These are phyloP conservation scores for Lycocerus yunnanus DNA, from an alignment of 2,888 invertebrate species.

Conservation along the genomic window DNA sequence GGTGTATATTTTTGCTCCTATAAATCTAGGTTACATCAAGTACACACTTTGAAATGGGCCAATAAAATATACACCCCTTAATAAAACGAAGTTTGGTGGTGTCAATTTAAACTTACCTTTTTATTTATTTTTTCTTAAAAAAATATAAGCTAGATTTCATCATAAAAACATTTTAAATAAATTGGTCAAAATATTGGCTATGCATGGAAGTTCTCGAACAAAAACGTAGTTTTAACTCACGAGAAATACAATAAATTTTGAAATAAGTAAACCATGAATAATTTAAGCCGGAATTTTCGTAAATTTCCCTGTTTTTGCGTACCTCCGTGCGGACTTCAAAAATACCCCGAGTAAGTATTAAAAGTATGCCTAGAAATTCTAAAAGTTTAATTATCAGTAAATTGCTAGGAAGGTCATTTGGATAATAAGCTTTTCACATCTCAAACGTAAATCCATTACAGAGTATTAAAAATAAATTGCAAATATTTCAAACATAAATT, in stretches of 20 bases:
- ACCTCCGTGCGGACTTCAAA: not conserved
- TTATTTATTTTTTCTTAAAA: not conserved
- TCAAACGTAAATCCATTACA: not conserved
- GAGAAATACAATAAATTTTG: not conserved
- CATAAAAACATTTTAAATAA: not conserved
- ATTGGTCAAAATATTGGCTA: not conserved
- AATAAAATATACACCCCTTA: too few relatives aligned
- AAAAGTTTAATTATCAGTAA: not conserved
- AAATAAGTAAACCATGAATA: not conserved
- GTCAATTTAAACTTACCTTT: not conserved
- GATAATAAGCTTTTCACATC: not conserved
- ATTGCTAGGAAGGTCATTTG: not conserved
- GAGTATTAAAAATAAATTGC: constrained; percentile 1
- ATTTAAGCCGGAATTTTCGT: not conserved
- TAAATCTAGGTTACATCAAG: too few relatives aligned
- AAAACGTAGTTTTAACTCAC: not conserved
- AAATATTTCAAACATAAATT: not conserved
- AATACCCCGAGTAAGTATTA: not conserved
- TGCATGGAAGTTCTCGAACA: not conserved
- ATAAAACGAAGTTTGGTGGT: not conserved
- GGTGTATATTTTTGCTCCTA: too few relatives aligned
- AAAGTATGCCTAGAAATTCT: not conserved
- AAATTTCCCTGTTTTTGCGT: not conserved
- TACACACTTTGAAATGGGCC: too few relatives aligned
- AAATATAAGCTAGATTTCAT: not conserved